Evolutionary conservation across 2,113 vertebrate genomes (phyloP).

Genomic region (Lepisosteus oculatus): DNA sequence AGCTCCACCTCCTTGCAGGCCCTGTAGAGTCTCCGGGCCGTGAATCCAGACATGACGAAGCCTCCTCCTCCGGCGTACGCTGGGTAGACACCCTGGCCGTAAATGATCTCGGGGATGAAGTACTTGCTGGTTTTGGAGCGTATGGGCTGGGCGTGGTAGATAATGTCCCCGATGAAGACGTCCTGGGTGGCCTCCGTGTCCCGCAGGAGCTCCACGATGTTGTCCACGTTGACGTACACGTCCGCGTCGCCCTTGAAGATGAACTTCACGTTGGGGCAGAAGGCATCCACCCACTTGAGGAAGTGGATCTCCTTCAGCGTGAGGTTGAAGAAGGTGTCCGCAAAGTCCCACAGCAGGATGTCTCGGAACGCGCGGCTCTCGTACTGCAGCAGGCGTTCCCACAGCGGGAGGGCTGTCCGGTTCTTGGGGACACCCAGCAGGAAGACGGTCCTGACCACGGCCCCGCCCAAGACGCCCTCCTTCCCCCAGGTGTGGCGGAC

Average conservation of each 20-base stretch:
- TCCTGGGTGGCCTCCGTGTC: constrained; percentile 58
- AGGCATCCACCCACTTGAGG: constrained; percentile 81
- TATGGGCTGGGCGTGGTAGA: constrained; percentile 85
- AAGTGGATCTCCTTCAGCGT: constrained; percentile 97
- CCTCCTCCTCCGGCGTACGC: constrained; percentile 90
- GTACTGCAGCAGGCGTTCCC: constrained; percentile 80
- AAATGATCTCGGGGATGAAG: constrained; percentile 85
- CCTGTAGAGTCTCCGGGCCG: constrained; percentile 71
- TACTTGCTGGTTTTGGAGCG: constrained; percentile 82
- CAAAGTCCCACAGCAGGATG: constrained; percentile 92
- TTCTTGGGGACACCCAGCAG: constrained; percentile 83
- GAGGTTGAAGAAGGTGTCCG: constrained; percentile 95
- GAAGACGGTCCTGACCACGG: constrained; percentile 78
- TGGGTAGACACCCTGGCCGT: constrained; percentile 80
- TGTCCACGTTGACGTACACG: constrained; percentile 90
- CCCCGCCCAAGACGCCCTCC: constrained; percentile 67
- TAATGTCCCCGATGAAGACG: constrained; percentile 91
- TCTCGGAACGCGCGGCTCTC: constrained; percentile 81
- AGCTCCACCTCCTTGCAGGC: constrained; percentile 90
- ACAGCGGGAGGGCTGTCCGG: constrained; percentile 61
- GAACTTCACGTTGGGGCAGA: constrained; percentile 77
- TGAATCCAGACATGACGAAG: constrained; percentile 82
- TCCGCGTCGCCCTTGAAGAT: constrained; percentile 92
- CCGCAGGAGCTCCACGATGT: constrained; percentile 84
- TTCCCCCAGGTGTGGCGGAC: constrained; percentile 92